phyloP scores from a whole-genome alignment of 2,113 vertebrate genomes.

The Corythornis madagascariensis region DNA sequence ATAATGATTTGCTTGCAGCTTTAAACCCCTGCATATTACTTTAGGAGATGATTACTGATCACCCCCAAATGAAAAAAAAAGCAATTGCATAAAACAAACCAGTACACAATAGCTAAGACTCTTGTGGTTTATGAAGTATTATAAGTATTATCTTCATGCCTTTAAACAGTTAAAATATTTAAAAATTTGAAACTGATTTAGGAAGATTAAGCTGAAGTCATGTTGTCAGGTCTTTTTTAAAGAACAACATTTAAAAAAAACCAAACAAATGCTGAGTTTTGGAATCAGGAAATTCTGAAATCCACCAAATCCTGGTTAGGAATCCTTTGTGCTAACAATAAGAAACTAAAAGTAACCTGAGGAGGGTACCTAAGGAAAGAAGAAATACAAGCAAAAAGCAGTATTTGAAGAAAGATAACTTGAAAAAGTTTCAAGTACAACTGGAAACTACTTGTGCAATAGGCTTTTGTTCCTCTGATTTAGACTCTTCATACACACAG shows the following conservation, averaged over 20 bases:
- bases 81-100: neutral
- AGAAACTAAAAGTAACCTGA: neutral
- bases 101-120: neutral
- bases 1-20: neutral
- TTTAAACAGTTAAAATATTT: slow-evolving; percentile 1
- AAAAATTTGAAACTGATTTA: neutral
- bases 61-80: neutral
- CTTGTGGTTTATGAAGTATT: neutral
- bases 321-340: neutral
- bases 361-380: neutral
- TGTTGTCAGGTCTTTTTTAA: neutral
- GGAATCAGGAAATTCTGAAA: neutral
- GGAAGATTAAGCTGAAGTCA: neutral
- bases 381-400: neutral
- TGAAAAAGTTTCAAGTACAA: neutral
- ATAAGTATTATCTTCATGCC: neutral
- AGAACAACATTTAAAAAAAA: neutral
- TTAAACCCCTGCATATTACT: neutral
- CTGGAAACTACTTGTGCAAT: neutral
- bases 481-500: neutral
- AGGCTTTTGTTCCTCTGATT: neutral
- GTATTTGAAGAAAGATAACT: neutral
- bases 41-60: neutral
- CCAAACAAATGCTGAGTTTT: neutral
- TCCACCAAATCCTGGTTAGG: neutral